These are phyloP conservation scores for Rhyacophila brunnea DNA, from an alignment of 1,140 invertebrate genomes.

Conservation along the genomic window DNA sequence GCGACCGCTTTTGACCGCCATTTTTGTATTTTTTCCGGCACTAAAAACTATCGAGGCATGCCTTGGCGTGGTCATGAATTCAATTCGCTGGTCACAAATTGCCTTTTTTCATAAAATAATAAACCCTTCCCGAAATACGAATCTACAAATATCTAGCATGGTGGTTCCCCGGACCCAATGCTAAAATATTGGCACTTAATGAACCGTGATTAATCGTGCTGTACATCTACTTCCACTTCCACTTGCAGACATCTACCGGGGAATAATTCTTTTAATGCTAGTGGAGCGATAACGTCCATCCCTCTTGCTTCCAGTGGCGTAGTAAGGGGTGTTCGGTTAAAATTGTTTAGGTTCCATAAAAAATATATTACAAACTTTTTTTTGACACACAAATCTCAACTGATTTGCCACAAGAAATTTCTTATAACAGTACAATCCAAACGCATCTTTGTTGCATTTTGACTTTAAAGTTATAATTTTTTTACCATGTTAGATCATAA, in stretches of 20 bases:
- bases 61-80: conserved; percentile 20
- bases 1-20: neutral
- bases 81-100: conserved; percentile 24
- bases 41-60: conserved; percentile 23
- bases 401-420: too few relatives aligned
- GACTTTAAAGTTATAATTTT: too few relatives aligned
- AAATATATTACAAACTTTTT: too few relatives aligned
- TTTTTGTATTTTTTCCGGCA: conserved; percentile 4
- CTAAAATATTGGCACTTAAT: conserved; percentile 35
- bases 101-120: conserved; percentile 24
- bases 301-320: too few relatives aligned
- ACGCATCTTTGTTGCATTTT: too few relatives aligned
- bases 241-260: conserved; percentile 23
- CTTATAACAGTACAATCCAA: too few relatives aligned
- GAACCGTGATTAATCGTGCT: conserved; percentile 31
- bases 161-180: conserved; percentile 18
- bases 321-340: too few relatives aligned
- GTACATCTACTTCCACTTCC: conserved; percentile 11
- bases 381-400: too few relatives aligned
- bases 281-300: conserved; percentile 20
- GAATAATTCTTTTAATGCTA: conserved; percentile 35
- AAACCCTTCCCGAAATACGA: conserved; percentile 35
- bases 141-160: conserved; percentile 26
- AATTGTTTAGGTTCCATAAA: too few relatives aligned
- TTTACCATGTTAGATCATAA: too few relatives aligned